Evolutionary conservation across 2,113 vertebrate genomes (phyloP), one percentile per base, ranked within the genome.

Genomic region (Columba janthina): DNA sequence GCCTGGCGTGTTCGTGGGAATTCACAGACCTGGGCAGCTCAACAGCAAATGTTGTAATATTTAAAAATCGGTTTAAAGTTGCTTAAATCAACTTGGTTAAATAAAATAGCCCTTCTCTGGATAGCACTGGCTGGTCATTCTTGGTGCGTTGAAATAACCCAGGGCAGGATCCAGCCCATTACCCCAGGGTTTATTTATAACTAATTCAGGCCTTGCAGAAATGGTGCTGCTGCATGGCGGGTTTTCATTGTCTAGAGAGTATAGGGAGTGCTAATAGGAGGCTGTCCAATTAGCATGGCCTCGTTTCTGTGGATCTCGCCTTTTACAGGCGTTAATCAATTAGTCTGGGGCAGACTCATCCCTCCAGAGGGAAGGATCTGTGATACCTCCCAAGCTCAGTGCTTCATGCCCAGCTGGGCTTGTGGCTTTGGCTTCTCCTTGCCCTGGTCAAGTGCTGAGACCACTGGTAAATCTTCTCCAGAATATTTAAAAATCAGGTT

Each of bases 301-400:
- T 6, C 42, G 42, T 95, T 96, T 84, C 84, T 6, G 17, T 29
- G 64, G 6, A 29, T 71, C 79, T 66, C 1, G 77, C 40, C n/a
- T 89, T 58, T 67, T 44, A 16, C 9, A 48, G 56, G 14, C 0
- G 0, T 74, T 31, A 42, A 91, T 94, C 88, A 90, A 80, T 72
- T 21, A 65, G 58, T 40, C 71, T 6, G 36, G 21, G 86, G 50
- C 78, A 38, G 25, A 6, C 8, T 15, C 0, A 2, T 83, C 77
- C 82, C 90, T 78, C 25, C 0, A 9, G 89, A 26, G 2, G 5
- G 11, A 10, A 2, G 34, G 67, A 79, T 46, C 57, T 21, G 40
- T 0, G 6, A 15, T 64, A 8, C 22, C 50, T 56, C 61, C 7
- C 0, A 6, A 57, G 53, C 64, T 61, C 0, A 0, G 28, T 15